These are phyloP conservation scores for Takifugu bimaculatus DNA, from an alignment of 2,113 vertebrate genomes.

Conservation along the genomic window DNA sequence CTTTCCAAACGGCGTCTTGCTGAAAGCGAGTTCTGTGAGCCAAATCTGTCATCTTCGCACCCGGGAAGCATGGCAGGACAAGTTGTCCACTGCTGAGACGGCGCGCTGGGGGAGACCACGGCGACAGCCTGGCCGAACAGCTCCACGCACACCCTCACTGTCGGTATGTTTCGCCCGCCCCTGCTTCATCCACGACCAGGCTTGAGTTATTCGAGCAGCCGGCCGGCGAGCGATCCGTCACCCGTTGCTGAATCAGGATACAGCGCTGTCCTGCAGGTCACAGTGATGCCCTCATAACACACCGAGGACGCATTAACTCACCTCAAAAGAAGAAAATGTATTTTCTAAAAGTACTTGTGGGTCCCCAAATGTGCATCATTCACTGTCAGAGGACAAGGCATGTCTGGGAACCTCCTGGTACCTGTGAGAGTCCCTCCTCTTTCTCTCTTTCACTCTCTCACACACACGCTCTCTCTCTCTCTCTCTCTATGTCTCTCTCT, in stretches of 20 bases:
- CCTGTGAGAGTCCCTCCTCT: conserved; percentile 21
- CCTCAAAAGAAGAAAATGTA: too few relatives aligned
- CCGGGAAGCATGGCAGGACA: conserved; percentile 47
- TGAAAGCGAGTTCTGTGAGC: conserved; percentile 19
- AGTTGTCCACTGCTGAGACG: conserved; percentile 15
- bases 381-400: conserved; percentile 3
- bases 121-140: neutral
- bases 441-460: neutral
- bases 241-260: conserved; percentile 25
- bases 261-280: neutral
- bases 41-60: conserved; percentile 46
- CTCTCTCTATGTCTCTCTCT: neutral
- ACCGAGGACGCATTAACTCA: too few relatives aligned
- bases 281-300: too few relatives aligned
- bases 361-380: neutral
- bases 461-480: neutral
- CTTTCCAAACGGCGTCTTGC: conserved; percentile 33
- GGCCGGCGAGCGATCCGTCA: neutral
- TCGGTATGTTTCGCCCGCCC: neutral
- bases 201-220: too few relatives aligned
- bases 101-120: neutral
- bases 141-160: neutral
- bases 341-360: neutral
- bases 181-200: too few relatives aligned
- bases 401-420: conserved; percentile 27